A percentile compares a stretch with the other conserved stretches of the same genome.
Evolutionary conservation across 92 coral and sea anemone species (phyloP).

Genomic region (Palythoa caribaeorum): DNA sequence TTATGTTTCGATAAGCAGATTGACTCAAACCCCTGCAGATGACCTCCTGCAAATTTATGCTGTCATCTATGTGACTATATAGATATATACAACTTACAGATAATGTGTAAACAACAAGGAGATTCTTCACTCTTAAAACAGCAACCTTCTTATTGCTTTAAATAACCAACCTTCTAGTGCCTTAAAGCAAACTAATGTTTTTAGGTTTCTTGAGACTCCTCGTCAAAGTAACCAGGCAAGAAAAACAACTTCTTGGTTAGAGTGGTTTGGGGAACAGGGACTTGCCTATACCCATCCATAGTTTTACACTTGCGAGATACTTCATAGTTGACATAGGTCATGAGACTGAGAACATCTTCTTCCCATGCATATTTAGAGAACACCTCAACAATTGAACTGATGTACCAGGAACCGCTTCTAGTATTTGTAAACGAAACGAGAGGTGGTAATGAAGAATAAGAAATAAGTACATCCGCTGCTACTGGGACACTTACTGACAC

Average conservation of each 20-base stretch:
- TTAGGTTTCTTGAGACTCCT: not conserved
- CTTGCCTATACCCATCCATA: conserved; percentile 47
- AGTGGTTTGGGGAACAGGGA: conserved; percentile 61
- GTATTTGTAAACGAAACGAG: not conserved
- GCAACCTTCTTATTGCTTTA: too few species aligned
- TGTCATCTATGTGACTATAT: too few species aligned
- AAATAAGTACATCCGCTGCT: conserved; percentile 47
- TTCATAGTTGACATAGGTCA: conserved; percentile 46
- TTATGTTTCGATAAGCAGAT: too few species aligned
- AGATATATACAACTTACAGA: too few species aligned
- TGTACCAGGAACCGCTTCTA: not conserved
- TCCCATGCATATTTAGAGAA: conserved; percentile 67
- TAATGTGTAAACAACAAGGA: too few species aligned
- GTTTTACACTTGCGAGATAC: conserved; percentile 49
- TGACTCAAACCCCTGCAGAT: too few species aligned
- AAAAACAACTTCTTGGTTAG: conserved; percentile 68
- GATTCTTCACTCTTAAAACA: too few species aligned
- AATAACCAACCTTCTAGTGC: too few species aligned
- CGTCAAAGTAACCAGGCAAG: conserved; percentile 63
- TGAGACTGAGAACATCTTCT: conserved; percentile 54
- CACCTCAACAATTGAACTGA: not conserved
- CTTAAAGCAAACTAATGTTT: too few species aligned
- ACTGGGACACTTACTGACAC: conserved; percentile 21
- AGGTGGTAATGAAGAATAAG: conserved; percentile 54
- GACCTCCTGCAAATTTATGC: too few species aligned